Base-by-base conservation (phyloP, 2,888 invertebrate genomes). In the Lagria hirta region DNA sequence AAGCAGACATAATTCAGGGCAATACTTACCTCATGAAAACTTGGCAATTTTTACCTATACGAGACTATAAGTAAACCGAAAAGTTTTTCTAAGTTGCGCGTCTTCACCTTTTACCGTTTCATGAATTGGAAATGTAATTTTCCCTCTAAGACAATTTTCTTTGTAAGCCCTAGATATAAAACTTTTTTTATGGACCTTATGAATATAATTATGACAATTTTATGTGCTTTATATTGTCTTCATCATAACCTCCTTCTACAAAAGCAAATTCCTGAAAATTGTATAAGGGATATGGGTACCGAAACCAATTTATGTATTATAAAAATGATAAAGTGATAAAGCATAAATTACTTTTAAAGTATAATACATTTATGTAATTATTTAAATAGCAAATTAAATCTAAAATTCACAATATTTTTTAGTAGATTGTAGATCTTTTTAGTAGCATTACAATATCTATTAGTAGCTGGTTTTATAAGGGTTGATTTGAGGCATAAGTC, bases 41-140 rank as follows among this genome's bases (percentile, higher is more conserved):
- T 24, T 28, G 28, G 47, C 47, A 47, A 47, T 47, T 47, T 47
- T 42, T 38, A 43, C 37, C 33, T 47, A 30, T 35, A 28, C 26
- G 38, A 30, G n/a, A n/a, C n/a, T n/a, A n/a, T n/a, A n/a, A n/a
- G n/a, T n/a, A n/a, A n/a, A n/a, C 26, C 20, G 21, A 24, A 35
- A 46, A 41, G 41, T 46, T 46, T 41, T 29, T 20, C 21, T 26
- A 41, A 36, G 41, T 37, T 47, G 36, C 24, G 30, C 22, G 46
- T 24, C 36, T 27, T 28, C 36, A 48, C 43, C 51, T 45, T 49
- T 55, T 46, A 49, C 47, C 43, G 48, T 62, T 66, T 68, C 66
- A 68, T 68, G 68, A 68, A 68, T 68, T 68, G 66, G 68, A 68
- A 68, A 68, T 68, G 65, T 68, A 68, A 68, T 68, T 68, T 68